A percentile compares a stretch with the other conserved stretches of the same genome.
These are phyloP conservation scores for Eretmochelys imbricata DNA, from an alignment of 2,113 vertebrate genomes.

Conservation along the genomic window DNA sequence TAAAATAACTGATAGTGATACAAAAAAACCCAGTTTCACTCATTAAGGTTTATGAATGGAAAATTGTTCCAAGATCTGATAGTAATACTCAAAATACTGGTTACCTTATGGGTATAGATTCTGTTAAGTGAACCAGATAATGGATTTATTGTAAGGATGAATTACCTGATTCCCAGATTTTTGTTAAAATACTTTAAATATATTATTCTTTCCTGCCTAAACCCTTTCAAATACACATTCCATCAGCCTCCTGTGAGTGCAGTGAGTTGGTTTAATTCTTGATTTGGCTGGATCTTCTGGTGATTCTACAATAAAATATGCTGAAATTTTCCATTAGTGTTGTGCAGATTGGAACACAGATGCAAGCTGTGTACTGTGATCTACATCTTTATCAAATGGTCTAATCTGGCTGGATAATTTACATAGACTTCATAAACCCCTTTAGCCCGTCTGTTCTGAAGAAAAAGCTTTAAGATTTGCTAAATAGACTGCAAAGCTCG, in stretches of 20 bases:
- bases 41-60: constrained; percentile 28
- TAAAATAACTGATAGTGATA: constrained; percentile 3
- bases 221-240: constrained; percentile 4
- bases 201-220: background rate
- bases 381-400: constrained; percentile 62
- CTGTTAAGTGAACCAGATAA: background rate
- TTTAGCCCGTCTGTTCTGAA: constrained; percentile 39
- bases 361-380: constrained; percentile 38
- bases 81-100: constrained; percentile 51
- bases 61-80: constrained; percentile 53
- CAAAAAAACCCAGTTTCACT: background rate
- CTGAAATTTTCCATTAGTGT: constrained; percentile 22
- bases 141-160: constrained; percentile 25
- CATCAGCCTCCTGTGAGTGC: constrained; percentile 40
- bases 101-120: constrained; percentile 12
- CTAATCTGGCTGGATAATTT: constrained; percentile 46
- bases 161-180: constrained; percentile 29
- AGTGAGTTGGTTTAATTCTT: constrained; percentile 59
- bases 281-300: constrained; percentile 64
- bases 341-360: constrained; percentile 69
- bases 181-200: constrained; percentile 7
- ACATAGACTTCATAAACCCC: constrained; percentile 34
- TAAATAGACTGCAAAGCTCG: constrained; percentile 48
- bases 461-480: constrained; percentile 44
- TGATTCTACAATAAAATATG: constrained; percentile 62